Evolutionary conservation across 2,113 vertebrate species (phyloP).

Genomic region (Anthoscopus minutus): DNA sequence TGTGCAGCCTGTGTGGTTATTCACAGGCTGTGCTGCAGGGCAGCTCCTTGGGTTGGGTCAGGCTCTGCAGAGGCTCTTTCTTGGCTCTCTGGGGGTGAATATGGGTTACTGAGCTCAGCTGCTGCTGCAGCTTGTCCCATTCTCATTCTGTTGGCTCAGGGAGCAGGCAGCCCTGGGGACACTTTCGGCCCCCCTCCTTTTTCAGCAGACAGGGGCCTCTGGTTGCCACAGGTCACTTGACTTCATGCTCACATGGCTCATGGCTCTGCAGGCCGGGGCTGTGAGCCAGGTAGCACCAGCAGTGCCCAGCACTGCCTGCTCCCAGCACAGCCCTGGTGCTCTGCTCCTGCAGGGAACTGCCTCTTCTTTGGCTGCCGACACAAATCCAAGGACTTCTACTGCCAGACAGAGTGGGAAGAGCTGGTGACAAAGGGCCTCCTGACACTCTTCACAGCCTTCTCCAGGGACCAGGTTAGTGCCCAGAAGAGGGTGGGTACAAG

Average conservation of each 20-base stretch:
- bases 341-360: slow-evolving; percentile 72
- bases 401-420: slow-evolving; percentile 81
- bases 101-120: background rate
- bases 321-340: background rate
- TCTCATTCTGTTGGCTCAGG: background rate
- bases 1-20: background rate
- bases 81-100: background rate
- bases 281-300: background rate
- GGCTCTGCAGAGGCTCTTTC: background rate
- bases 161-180: background rate
- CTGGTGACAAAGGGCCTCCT: slow-evolving; percentile 70
- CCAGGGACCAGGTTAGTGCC: slow-evolving; percentile 87
- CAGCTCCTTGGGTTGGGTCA: background rate
- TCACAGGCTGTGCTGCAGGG: background rate
- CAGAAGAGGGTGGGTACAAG: background rate
- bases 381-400: slow-evolving; percentile 87
- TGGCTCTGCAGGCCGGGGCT: background rate
- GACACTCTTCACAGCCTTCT: slow-evolving; percentile 87
- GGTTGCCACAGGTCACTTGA: background rate
- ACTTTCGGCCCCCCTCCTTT: background rate
- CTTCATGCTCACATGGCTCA: background rate
- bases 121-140: background rate
- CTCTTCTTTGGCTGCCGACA: slow-evolving; percentile 91
- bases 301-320: background rate
- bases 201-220: background rate